Evolutionary conservation across 2,888 invertebrate species (phyloP).

Genomic region (Fragum sueziense): DNA sequence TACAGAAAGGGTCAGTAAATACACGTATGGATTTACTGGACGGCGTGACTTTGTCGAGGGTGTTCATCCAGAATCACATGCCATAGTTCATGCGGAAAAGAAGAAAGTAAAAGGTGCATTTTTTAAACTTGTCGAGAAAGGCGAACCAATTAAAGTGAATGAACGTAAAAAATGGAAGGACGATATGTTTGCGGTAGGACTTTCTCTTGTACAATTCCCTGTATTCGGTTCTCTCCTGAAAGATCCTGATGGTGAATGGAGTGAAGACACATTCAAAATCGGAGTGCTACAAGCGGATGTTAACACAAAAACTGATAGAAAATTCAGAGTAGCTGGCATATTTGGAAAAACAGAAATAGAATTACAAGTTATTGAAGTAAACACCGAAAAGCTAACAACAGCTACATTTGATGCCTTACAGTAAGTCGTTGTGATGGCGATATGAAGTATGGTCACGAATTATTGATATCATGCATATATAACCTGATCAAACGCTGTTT

Average conservation of each 20-base stretch:
- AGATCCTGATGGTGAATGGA: background rate
- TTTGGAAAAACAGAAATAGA: slow-evolving; percentile 20
- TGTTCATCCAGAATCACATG: slow-evolving; percentile 3
- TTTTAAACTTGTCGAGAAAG: background rate
- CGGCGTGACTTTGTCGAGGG: background rate
- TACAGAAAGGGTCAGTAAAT: background rate
- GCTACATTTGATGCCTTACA: slow-evolving; percentile 15
- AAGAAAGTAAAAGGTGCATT: background rate
- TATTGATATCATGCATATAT: too few relatives aligned
- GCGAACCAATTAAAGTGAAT: slow-evolving; percentile 4
- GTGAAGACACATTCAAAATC: background rate
- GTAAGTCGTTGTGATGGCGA: too few relatives aligned
- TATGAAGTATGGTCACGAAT: too few relatives aligned
- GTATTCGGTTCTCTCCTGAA: background rate
- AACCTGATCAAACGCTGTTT: too few relatives aligned
- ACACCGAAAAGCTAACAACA: slow-evolving; percentile 8
- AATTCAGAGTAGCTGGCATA: background rate
- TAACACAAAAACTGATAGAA: background rate
- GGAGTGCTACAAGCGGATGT: background rate
- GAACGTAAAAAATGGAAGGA: background rate
- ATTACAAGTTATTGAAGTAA: slow-evolving; percentile 14
- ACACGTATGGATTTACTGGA: slow-evolving; percentile 9
- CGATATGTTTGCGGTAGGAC: background rate
- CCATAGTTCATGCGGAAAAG: background rate
- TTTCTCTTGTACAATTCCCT: background rate